These are phyloP conservation scores for Dusona sp. DNA, from an alignment of 2,888 invertebrate species.

Conservation along the genomic window DNA sequence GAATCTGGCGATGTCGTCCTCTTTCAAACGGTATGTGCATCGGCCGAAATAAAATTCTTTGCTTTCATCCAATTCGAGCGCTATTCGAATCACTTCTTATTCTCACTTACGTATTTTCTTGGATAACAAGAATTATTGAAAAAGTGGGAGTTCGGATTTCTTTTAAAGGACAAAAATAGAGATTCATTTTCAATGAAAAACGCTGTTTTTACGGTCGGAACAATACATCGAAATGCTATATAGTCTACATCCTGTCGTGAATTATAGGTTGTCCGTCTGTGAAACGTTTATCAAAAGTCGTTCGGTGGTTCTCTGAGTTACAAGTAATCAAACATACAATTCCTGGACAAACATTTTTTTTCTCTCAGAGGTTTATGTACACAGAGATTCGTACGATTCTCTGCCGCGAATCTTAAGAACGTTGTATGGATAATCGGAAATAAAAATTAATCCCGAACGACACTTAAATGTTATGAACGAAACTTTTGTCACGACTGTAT, in stretches of 20 bases:
- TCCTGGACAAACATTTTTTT: neutral
- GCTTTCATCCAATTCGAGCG: neutral
- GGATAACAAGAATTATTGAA: neutral
- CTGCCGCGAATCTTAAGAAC: no score
- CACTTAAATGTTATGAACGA: no score
- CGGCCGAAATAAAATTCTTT: constrained; percentile 1
- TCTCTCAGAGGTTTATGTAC: neutral
- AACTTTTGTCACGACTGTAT: no score
- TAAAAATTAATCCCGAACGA: no score
- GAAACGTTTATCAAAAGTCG: neutral
- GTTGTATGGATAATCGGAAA: no score
- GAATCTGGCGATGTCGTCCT: constrained; percentile 34
- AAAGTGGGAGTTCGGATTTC: neutral
- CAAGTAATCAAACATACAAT: neutral
- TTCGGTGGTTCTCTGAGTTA: neutral
- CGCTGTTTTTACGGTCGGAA: neutral
- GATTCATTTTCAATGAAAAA: neutral
- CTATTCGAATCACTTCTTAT: neutral
- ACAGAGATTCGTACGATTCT: no score
- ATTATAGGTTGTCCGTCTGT: neutral
- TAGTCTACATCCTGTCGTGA: neutral
- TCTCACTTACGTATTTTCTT: neutral
- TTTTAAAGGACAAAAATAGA: neutral
- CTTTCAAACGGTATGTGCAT: constrained; percentile 53
- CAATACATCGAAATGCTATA: neutral